Evolutionary conservation across 2,113 vertebrate genomes (phyloP).

Genomic region (Microcebus ravelobensis): DNA sequence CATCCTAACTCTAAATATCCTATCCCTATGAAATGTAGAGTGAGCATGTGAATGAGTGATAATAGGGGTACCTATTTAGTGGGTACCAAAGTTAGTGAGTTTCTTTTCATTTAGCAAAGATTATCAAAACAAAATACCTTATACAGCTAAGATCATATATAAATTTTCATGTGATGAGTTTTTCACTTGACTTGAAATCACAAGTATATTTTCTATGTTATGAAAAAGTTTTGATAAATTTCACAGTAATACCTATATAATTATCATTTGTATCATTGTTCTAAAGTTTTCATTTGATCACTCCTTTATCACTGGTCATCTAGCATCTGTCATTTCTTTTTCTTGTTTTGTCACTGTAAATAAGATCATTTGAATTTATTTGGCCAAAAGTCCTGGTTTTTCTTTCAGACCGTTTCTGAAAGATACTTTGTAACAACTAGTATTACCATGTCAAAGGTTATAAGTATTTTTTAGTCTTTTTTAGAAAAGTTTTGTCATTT

Average conservation of each 20-base stretch:
- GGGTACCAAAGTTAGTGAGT: not conserved
- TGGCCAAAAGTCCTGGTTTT: not conserved
- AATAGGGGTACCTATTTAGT: not conserved
- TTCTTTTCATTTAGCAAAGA: slow-evolving; percentile 5
- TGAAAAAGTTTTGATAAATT: not conserved
- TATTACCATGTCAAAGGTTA: not conserved
- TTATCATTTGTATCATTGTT: not conserved
- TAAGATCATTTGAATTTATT: not conserved
- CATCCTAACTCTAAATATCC: not conserved
- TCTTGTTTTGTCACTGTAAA: not conserved
- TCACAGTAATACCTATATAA: not conserved
- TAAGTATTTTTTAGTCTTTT: not conserved
- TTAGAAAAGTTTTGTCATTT: not conserved
- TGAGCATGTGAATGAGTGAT: not conserved
- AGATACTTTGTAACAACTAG: not conserved
- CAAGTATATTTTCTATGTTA: not conserved
- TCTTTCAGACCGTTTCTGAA: not conserved
- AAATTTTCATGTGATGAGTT: not conserved
- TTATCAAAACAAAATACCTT: slow-evolving; percentile 22
- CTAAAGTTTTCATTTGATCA: not conserved
- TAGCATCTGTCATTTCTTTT: not conserved
- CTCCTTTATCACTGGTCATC: not conserved
- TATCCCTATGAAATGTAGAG: not conserved
- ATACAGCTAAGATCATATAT: not conserved
- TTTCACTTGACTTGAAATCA: slow-evolving; percentile 1